phyloP scores from a whole-genome alignment of 2,888 invertebrate genomes.

The Eupeodes luniger region DNA sequence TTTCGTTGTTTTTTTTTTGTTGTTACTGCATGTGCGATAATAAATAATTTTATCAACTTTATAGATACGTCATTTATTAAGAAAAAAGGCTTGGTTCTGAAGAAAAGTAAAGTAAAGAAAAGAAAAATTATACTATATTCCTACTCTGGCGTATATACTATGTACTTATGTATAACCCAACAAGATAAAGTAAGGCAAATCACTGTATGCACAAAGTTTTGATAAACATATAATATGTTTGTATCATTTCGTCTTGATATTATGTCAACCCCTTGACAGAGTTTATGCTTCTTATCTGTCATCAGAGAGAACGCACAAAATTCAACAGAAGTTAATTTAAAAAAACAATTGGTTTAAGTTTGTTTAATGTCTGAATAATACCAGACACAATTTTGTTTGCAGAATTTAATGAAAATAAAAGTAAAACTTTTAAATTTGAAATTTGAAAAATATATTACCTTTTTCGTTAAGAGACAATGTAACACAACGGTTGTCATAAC shows the following conservation, averaged over 20 bases:
- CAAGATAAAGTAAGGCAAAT: background rate
- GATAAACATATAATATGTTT: background rate
- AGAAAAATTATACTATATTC: too few species aligned
- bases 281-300: background rate
- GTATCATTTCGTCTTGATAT: conserved; percentile 1
- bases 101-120: too few species aligned
- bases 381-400: background rate
- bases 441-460: too few species aligned
- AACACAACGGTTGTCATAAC: too few species aligned
- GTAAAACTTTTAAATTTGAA: background rate
- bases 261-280: conserved; percentile 11
- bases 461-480: too few species aligned
- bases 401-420: background rate
- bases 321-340: conserved; percentile 7
- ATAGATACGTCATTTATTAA: too few species aligned
- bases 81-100: too few species aligned
- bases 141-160: too few species aligned
- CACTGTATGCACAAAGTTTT: background rate
- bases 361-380: background rate
- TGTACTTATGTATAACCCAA: too few species aligned
- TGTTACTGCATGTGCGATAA: too few species aligned
- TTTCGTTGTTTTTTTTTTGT: too few species aligned
- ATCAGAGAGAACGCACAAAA: background rate
- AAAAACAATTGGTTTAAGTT: background rate
- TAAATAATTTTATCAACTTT: too few species aligned